Base-by-base conservation (phyloP, 2,888 invertebrate species). In the Ypsolopha sequella region DNA sequence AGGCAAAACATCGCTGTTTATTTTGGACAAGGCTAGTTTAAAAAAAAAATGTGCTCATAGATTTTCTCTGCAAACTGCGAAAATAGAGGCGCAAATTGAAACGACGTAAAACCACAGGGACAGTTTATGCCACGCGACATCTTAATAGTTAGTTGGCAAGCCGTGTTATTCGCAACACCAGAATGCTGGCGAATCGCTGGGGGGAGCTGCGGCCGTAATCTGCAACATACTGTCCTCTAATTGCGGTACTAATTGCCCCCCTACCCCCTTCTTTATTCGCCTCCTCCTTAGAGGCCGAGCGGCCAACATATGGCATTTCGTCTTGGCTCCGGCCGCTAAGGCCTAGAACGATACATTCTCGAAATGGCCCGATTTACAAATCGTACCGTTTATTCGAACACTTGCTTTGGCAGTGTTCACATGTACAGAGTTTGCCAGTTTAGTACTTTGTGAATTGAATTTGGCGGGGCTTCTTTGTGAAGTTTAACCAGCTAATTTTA, bases 221-320 rank as follows among this genome's bases (percentile, higher is more conserved):
- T 80, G 72, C 74, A 69, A 84, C 86, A 82, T 71, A 84, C 82
- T 85, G 86, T 79, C 82, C 82, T 73, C 80, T 85, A 86, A 87
- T 86, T 86, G 86, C 79, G 76, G 76, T 71, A 73, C 81, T 86
- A 84, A 87, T 87, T 86, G 81, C 70, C 71, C 70, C 67, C 62
- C 45, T 41, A 61, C 62, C 58, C 70, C 70, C 70, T 68, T 77
- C 70, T 73, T 74, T 70, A 70, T 74, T 70, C 58, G 57, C 54
- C 53, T 58, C 57, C 65, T 68, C 45, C 51, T 51, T 47, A 55
- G 57, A 57, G 56, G 54, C 52, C 57, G 47, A 50, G 44, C 58
- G 61, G 54, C 63, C 63, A 63, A 62, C 68, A 64, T 59, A 63
- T 70, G 64, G 50, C 48, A 24, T 36, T 51, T 65, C 73, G 72